A percentile compares a stretch with the other conserved stretches of the same genome.
phyloP scores from a whole-genome alignment of 2,888 invertebrate species.

The Achlya flavicornis region DNA sequence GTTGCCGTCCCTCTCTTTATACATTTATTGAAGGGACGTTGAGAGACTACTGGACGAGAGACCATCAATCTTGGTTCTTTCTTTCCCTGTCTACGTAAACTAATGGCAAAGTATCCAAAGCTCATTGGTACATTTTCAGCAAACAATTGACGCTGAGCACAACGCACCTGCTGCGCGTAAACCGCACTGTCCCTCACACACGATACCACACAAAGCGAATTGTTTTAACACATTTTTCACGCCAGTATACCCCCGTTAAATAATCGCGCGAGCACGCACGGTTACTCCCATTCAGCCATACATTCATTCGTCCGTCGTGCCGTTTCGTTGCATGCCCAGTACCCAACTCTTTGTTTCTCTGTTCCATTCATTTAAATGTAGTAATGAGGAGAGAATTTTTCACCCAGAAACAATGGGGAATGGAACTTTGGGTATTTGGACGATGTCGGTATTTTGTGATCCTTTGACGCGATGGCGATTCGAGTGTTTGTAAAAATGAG shows the following conservation, averaged over 20 bases:
- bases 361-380: slow-evolving; percentile 33
- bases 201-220: slow-evolving; percentile 15
- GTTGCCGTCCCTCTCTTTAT: too few species aligned
- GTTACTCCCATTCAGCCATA: slow-evolving; percentile 25
- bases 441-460: slow-evolving; percentile 11
- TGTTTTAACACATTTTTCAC: slow-evolving; percentile 21
- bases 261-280: slow-evolving; percentile 21
- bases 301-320: slow-evolving; percentile 21
- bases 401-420: slow-evolving; percentile 16
- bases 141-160: too few species aligned
- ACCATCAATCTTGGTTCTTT: too few species aligned
- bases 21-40: too few species aligned
- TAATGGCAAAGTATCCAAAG: too few species aligned
- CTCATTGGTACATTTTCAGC: too few species aligned
- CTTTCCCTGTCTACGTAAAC: too few species aligned
- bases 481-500: not conserved
- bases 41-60: too few species aligned
- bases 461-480: not conserved
- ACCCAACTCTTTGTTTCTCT: slow-evolving; percentile 21
- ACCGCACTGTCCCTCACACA: not conserved
- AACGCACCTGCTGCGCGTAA: too few species aligned
- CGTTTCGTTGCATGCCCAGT: slow-evolving; percentile 15
- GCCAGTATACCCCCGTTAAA: slow-evolving; percentile 15
- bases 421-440: slow-evolving; percentile 17
- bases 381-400: slow-evolving; percentile 32